These are phyloP conservation scores for Hypercompe scribonia DNA, from an alignment of 2,888 invertebrate genomes.

Conservation along the genomic window DNA sequence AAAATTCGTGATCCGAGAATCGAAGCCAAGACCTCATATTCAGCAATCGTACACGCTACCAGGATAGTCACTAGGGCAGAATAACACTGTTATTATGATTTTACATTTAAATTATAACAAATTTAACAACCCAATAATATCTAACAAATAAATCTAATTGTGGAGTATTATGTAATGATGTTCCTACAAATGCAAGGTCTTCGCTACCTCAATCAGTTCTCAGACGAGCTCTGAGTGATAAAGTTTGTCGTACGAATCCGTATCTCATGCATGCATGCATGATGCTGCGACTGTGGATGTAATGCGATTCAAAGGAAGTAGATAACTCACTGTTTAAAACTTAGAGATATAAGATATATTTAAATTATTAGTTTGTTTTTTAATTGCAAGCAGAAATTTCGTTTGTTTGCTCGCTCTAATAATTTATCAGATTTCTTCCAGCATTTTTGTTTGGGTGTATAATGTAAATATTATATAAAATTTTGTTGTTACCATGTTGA, in stretches of 20 bases:
- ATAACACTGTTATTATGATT: neutral
- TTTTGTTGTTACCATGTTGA: too few relatives aligned
- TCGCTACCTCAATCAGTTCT: neutral
- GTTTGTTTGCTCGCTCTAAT: neutral
- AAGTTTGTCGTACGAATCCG: conserved; percentile 27
- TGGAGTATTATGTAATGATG: neutral
- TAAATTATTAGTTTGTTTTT: neutral
- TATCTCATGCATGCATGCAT: conserved; percentile 39
- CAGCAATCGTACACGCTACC: too few relatives aligned
- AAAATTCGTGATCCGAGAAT: too few relatives aligned
- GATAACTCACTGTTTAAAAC: neutral
- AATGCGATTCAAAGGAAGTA: conserved; percentile 21
- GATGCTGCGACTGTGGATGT: conserved; percentile 8
- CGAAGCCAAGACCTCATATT: too few relatives aligned
- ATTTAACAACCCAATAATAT: neutral
- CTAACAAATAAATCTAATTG: neutral
- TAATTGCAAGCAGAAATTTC: neutral
- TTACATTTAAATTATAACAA: neutral
- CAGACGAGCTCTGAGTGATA: conserved; percentile 27
- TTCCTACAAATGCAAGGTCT: neutral
- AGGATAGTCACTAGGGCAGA: too few relatives aligned
- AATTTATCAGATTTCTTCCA: too few relatives aligned
- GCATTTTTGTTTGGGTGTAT: too few relatives aligned
- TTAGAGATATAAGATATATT: neutral
- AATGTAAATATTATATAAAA: too few relatives aligned